Base-by-base conservation (phyloP, 2,888 invertebrate genomes). In the Vanessa cardui region DNA sequence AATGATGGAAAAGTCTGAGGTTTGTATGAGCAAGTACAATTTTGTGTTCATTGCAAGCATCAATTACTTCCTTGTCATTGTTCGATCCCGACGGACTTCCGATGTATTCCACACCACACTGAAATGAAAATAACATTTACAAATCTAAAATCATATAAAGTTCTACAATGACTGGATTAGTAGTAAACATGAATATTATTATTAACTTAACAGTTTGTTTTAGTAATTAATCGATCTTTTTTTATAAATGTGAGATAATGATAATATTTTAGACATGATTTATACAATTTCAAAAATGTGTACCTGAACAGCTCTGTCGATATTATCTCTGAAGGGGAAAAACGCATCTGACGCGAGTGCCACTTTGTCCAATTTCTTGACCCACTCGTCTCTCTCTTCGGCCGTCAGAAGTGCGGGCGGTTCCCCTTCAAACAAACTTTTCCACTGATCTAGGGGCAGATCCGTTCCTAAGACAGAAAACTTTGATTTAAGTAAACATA, bases 271-370 rank as follows among this genome's bases (percentile, higher is more conserved):
- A 9, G 7, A 0, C 20, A 49, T 20, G 3, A 49, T 7, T 49
- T 52, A 52, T 6, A 15, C 4, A 21, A 15, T 15, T 52, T 21
- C 15, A 21, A 21, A 4, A 21, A 21, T 82, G 4, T 9, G 12
- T 82, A 98, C 98, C 95, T 97, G 95, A 75, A 94, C 94, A 58
- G 99, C 98, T 73, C 99, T 94, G 84, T 99, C 99, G 66, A 99
- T 96, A 81, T 99, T 99, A 83, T 99, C 99, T 75, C 99, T 94
- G 94, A 99, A 99, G 39, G 99, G 99, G 93, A 99, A 99, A 94
- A 99, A 99, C 0, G 99, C 99, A 89, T 99, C 99, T 0, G 99
- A 99, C 18, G 97, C 97, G 26, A 99, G 93, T 5, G 97, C 96
- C 44, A 98, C 97, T 33, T 95, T 96, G 71, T 94, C 95, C 79